Conservation (phyloP, 2,113 vertebrate genomes). For the Microtus pennsylvanicus region DNA sequence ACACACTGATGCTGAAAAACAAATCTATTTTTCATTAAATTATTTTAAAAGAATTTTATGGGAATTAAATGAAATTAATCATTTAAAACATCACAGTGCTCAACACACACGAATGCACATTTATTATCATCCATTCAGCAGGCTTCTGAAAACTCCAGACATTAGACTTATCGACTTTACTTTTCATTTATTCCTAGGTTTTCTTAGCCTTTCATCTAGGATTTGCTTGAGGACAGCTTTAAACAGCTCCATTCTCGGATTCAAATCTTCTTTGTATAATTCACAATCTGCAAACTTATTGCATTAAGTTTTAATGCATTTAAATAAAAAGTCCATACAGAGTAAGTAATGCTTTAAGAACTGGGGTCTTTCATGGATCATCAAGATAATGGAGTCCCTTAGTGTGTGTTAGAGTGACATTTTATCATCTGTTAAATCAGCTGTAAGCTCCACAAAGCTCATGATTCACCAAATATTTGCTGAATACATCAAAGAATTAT, state of each 20-base stretch:
- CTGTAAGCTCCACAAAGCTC: background rate
- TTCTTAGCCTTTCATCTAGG: background rate
- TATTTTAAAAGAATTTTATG: background rate
- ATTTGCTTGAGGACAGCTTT: background rate
- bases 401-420: background rate
- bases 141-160: background rate
- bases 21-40: background rate
- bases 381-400: background rate
- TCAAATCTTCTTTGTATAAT: background rate
- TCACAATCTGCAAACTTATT: background rate
- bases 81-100: background rate
- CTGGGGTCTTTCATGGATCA: background rate
- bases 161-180: background rate
- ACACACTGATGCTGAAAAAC: background rate
- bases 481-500: conserved; percentile 7
- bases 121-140: background rate
- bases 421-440: conserved; percentile 10
- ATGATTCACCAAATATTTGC: background rate
- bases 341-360: background rate
- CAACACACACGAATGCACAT: background rate
- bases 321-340: background rate
- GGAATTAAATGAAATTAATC: background rate
- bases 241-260: background rate
- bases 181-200: background rate
- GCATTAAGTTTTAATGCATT: background rate